Base-by-base conservation (phyloP, 2,113 vertebrate genomes). In the Rana temporaria region DNA sequence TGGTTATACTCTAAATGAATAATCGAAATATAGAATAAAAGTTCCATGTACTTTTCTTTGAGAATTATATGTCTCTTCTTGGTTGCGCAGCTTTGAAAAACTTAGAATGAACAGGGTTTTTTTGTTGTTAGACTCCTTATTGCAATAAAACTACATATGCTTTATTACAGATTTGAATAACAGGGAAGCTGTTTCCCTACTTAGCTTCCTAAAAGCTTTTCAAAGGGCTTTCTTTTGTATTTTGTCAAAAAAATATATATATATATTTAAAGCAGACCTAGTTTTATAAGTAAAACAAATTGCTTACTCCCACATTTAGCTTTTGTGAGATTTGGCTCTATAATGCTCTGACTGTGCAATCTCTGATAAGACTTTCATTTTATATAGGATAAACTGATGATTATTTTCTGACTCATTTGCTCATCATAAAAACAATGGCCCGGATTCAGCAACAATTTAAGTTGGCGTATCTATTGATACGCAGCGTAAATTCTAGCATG, bases 121-220 rank as follows among this genome's bases (percentile, higher is more conserved):
- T 55, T 24, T 17, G 18, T 4, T 55, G 24, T 15, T 70, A 53
- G 42, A 55, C 24, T 71, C 16, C 16, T 53, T 16, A 69, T 24
- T 22, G 42, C 38, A 70, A n/a, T 69, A 48, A 48, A 48, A 69
- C 1, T 16, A 20, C 20, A 53, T 17, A 22, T 16, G 2, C 15
- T 26, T 42, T 18, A 70, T 26, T 70, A 17, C 1, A 70, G 17
- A 53, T 8, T 26, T 26, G 48, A 71, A 71, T 71, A 55, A 71
- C 15, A 30, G 16, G 17, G 7, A 55, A 24, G 68, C 14, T 16
- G 14, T 24, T 17, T 20, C 42, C 17, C 22, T 6, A 53, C 48
- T 24, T 42, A 42, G 38, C 42, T 48, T 48, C 42, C 14, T 71
- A 71, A 71, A 71, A 55, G 68, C 48, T 53, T 71, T 71, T n/a